Percentiles rank a stretch among this genome's conserved stretches.
These are phyloP conservation scores for Ceyx melanurus DNA, from an alignment of 2,113 vertebrate species.

Conservation along the genomic window DNA sequence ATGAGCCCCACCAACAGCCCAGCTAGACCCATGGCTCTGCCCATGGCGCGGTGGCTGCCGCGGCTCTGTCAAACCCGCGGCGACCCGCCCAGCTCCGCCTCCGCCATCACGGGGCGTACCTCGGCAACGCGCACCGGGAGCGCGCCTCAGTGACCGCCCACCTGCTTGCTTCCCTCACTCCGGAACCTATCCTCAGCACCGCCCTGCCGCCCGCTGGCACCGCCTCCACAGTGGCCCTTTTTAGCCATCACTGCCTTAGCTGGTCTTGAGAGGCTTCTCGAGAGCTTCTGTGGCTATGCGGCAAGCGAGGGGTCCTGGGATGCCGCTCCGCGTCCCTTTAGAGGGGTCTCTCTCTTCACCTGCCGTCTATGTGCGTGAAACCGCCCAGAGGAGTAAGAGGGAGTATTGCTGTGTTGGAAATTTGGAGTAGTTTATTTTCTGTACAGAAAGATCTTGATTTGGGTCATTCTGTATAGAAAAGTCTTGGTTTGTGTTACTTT, in stretches of 20 bases:
- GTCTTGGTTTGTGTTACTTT: accelerated
- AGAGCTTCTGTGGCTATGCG: background rate
- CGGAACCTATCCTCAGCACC: no score
- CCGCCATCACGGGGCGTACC: background rate
- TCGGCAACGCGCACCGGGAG: no score
- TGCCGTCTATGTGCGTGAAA: accelerated
- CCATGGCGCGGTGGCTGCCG: accelerated
- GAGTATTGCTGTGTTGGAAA: accelerated
- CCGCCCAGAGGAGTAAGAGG: accelerated
- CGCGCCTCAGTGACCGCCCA: background rate
- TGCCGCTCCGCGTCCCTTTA: accelerated
- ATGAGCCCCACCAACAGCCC: background rate
- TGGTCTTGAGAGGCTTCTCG: no score
- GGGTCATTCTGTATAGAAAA: background rate
- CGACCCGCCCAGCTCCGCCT: accelerated
- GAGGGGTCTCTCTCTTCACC: accelerated
- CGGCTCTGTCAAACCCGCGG: accelerated
- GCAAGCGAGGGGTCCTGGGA: background rate
- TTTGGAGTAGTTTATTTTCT: background rate
- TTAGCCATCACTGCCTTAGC: no score
- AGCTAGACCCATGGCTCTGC: background rate
- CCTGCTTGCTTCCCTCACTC: no score
- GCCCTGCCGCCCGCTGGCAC: background rate
- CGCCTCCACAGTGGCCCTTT: background rate
- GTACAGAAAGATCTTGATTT: background rate